Evolutionary conservation across 1,140 invertebrate genomes (phyloP).

Genomic region (Theocolax elegans): DNA sequence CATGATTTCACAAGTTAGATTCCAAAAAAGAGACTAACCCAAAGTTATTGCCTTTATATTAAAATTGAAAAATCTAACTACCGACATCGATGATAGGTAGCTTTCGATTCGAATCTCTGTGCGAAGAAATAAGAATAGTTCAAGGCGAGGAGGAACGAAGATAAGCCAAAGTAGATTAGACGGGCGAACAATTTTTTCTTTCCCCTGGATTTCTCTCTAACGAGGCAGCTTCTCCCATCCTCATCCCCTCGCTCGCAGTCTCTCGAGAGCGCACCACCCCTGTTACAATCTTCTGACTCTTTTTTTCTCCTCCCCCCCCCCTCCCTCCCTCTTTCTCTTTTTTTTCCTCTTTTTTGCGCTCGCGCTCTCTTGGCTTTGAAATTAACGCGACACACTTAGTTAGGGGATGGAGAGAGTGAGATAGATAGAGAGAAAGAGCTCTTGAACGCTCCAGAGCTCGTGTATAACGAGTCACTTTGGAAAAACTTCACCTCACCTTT

Average conservation of each 20-base stretch:
- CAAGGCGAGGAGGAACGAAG: no score
- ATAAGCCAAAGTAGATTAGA: slow-evolving; percentile 10
- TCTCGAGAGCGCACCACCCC: no score
- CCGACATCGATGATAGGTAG: no score
- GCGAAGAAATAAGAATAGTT: no score
- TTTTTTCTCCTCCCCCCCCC: neutral
- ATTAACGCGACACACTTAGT: slow-evolving; percentile 37
- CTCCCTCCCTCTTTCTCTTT: neutral
- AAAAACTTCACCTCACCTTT: neutral
- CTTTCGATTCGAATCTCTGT: no score
- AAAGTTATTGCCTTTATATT: no score
- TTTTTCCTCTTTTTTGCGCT: slow-evolving; percentile 5
- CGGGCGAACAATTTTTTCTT: slow-evolving; percentile 30
- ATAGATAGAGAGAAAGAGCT: slow-evolving; percentile 10
- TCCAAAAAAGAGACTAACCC: no score
- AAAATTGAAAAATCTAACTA: no score
- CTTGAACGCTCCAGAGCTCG: slow-evolving; percentile 10
- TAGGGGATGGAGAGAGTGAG: neutral
- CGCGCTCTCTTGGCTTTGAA: slow-evolving; percentile 22
- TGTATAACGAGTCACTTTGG: slow-evolving; percentile 30
- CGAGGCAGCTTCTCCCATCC: no score
- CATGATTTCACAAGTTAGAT: no score
- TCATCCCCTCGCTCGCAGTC: no score
- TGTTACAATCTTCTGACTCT: no score
- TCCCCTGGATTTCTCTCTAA: slow-evolving; percentile 36